phyloP scores from a whole-genome alignment of 2,888 invertebrate species.

The Sipha maydis region DNA sequence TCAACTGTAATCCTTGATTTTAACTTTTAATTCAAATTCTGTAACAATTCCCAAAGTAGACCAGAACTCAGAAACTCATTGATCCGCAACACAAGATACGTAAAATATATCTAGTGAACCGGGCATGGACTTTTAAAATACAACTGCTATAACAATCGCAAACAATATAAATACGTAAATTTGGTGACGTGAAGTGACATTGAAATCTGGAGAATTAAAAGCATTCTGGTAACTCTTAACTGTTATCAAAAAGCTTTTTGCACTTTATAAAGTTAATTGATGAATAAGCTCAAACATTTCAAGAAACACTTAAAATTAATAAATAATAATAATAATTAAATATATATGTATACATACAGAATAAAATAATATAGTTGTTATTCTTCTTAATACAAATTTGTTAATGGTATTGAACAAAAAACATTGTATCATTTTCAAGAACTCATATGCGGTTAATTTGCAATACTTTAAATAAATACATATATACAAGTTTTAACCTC shows the following conservation, averaged over 20 bases:
- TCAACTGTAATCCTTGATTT: not conserved
- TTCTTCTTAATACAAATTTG: too few species aligned
- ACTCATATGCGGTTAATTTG: too few species aligned
- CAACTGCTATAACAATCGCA: not conserved
- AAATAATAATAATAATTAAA: too few species aligned
- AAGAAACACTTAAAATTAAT: too few species aligned
- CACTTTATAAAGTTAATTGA: not conserved
- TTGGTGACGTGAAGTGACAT: not conserved
- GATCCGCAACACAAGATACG: not conserved
- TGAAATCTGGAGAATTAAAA: not conserved
- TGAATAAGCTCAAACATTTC: too few species aligned
- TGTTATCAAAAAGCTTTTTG: slow-evolving; percentile 9
- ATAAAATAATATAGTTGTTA: too few species aligned
- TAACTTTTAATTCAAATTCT: not conserved
- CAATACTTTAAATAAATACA: too few species aligned
- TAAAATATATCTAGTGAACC: not conserved
- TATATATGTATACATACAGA: too few species aligned
- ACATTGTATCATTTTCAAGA: too few species aligned
- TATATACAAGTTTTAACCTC: too few species aligned
- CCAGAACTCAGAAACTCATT: not conserved
- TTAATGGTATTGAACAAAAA: too few species aligned
- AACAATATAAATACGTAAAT: not conserved
- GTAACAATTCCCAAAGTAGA: not conserved
- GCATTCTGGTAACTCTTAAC: not conserved
- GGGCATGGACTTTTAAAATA: not conserved